Evolutionary conservation across 2,888 invertebrate species (phyloP).

Genomic region (Gymnocheta viridis): DNA sequence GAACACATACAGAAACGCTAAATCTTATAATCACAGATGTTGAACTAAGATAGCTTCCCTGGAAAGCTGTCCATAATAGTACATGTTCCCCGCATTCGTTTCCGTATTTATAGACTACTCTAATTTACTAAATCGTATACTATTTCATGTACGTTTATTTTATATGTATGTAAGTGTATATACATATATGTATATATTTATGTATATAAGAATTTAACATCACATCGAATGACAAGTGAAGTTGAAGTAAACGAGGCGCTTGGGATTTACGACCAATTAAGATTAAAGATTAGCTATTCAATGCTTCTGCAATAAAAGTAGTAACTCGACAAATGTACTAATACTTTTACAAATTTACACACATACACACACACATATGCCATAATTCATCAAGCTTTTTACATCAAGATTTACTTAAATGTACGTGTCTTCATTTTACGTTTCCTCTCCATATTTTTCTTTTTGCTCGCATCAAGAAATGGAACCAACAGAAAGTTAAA

Average conservation of each 20-base stretch:
- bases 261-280: conserved; percentile 67
- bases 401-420: conserved; percentile 36
- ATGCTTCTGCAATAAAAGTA: conserved; percentile 38
- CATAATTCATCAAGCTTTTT: conserved; percentile 23
- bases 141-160: not conserved
- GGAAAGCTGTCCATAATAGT: not conserved
- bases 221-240: conserved; percentile 50
- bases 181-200: not conserved
- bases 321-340: conserved; percentile 43
- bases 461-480: not conserved
- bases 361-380: not conserved
- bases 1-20: not conserved
- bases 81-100: not conserved
- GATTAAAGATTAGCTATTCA: conserved; percentile 64
- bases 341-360: not conserved
- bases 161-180: not conserved
- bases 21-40: not conserved
- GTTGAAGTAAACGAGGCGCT: conserved; percentile 55
- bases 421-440: conserved; percentile 57
- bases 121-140: conserved; percentile 38
- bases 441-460: not conserved
- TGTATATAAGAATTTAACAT: conserved; percentile 10
- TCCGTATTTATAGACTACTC: conserved; percentile 21
- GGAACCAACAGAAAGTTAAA: conserved; percentile 12
- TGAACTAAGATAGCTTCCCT: not conserved